These are phyloP conservation scores for Helogale parvula DNA, from an alignment of 2,113 vertebrate species.

Conservation along the genomic window DNA sequence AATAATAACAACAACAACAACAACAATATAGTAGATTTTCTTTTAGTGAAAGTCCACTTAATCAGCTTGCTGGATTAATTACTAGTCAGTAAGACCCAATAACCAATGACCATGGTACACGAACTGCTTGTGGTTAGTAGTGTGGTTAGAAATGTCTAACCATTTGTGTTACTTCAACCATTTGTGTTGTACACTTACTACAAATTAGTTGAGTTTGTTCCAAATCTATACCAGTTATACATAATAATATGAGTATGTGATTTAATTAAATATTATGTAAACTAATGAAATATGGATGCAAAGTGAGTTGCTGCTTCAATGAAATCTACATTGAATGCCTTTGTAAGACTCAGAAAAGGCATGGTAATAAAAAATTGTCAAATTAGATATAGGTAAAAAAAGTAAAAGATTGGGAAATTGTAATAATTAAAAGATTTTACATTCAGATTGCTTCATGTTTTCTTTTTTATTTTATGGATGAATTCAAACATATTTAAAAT, in stretches of 20 bases:
- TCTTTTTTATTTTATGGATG: constrained; percentile 8
- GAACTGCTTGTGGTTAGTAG: not conserved
- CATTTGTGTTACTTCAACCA: not conserved
- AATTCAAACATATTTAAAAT: constrained; percentile 54
- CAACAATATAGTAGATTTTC: not conserved
- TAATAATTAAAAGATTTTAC: constrained; percentile 41
- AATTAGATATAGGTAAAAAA: not conserved
- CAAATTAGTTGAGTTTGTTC: constrained; percentile 41
- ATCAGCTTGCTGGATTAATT: not conserved
- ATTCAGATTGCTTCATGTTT: constrained; percentile 16
- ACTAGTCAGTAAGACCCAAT: not conserved
- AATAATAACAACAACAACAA: not conserved
- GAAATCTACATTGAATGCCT: constrained; percentile 37
- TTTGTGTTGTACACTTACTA: constrained; percentile 13
- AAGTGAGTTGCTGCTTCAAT: constrained; percentile 24
- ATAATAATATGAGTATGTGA: constrained; percentile 44
- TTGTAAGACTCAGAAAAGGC: constrained; percentile 18
- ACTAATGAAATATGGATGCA: constrained; percentile 36
- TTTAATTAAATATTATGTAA: constrained; percentile 64
- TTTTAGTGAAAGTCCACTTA: constrained; percentile 9
- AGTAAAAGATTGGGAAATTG: not conserved
- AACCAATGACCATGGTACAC: not conserved
- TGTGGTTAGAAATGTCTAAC: not conserved
- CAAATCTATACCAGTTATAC: constrained; percentile 49
- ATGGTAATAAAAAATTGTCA: constrained; percentile 48